Evolutionary conservation across 2,888 invertebrate species (phyloP), one percentile per base, ranked within the genome.

Genomic region (Timema podura): DNA sequence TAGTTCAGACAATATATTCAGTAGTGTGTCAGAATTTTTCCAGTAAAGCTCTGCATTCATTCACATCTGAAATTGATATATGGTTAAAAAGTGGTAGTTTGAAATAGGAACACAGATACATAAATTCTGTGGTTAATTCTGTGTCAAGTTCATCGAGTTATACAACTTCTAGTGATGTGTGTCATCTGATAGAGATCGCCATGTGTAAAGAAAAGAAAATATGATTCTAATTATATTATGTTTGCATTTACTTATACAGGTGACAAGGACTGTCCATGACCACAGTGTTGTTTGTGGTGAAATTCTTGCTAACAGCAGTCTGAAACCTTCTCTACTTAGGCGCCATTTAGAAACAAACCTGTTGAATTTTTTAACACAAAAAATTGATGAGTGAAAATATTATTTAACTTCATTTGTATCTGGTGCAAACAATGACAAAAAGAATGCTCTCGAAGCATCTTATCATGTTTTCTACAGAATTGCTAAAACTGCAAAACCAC

Each of bases 221-320:
- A n/a, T 30, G 15, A 57, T 6, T 15, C 15, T 57, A 57, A 11
- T 57, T 57, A n/a, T 13, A 57, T 57, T 57, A 57, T 5, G n/a
- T 57, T 10, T 57, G n/a, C 2, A 57, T 57, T 57, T 57, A 16
- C 9, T 2, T 57, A n/a, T n/a, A 57, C 8, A n/a, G 57, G 57
- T 57, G 57, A 57, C 57, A 15, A 13, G 16, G 13, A 6, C 30
- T 16, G 15, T 1, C 30, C 30, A n/a, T n/a, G n/a, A n/a, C n/a
- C n/a, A n/a, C n/a, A n/a, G n/a, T n/a, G n/a, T n/a, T n/a, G n/a
- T n/a, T n/a, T n/a, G n/a, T n/a, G n/a, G n/a, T n/a, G n/a, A n/a
- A n/a, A n/a, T n/a, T n/a, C n/a, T 57, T 57, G 6, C 57, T 57
- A 57, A 57, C 57, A 57, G 57, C 8, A 57, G 57, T n/a, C 15